Conservation (phyloP, 2,888 invertebrate species). For the Phaedon cochleariae region DNA sequence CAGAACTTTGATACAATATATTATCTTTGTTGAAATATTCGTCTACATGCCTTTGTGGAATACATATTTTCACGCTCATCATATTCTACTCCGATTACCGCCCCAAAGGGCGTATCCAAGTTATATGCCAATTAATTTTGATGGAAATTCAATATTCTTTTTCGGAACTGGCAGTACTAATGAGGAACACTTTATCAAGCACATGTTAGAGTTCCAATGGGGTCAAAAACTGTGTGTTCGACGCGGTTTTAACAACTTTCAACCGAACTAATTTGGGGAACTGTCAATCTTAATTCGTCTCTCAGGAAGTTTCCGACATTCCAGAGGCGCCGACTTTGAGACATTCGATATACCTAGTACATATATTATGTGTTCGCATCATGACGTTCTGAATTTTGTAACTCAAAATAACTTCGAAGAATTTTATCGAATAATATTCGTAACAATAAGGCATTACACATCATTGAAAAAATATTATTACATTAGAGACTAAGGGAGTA, state of each 20-base stretch:
- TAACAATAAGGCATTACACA: too few species aligned
- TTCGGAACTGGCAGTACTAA: constrained; percentile 25
- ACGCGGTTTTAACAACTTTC: constrained; percentile 26
- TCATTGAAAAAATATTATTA: too few species aligned
- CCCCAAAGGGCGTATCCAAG: constrained; percentile 25
- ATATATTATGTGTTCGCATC: too few species aligned
- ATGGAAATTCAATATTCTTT: constrained; percentile 35
- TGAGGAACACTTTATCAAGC: constrained; percentile 31
- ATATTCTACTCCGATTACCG: constrained; percentile 18
- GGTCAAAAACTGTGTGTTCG: constrained; percentile 22
- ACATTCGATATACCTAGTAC: background rate
- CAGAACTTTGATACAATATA: too few species aligned
- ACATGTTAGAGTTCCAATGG: constrained; percentile 19
- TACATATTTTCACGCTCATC: background rate
- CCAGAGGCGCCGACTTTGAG: background rate
- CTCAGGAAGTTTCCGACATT: background rate
- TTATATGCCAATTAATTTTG: constrained; percentile 36
- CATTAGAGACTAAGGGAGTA: too few species aligned
- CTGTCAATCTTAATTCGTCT: constrained; percentile 23
- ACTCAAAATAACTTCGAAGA: too few species aligned
- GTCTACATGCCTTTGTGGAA: too few species aligned
- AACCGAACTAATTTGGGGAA: constrained; percentile 27
- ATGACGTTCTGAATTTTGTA: too few species aligned
- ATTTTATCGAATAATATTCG: too few species aligned
- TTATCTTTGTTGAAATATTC: too few species aligned